Base-by-base conservation (phyloP, 2,888 invertebrate genomes). In the Drosophila antonietae region DNA sequence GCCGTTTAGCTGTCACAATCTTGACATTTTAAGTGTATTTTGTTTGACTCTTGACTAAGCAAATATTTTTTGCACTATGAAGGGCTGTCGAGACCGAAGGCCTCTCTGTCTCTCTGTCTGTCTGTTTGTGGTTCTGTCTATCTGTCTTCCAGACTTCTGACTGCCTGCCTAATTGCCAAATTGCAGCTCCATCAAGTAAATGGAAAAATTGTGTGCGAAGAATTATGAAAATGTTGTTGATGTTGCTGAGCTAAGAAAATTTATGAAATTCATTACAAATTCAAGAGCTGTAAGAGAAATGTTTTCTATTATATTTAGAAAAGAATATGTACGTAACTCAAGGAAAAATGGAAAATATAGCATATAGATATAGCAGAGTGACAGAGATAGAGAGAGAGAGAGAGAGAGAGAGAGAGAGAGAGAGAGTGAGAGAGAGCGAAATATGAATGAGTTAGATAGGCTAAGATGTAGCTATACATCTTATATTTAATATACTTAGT, bases 1-100 rank as follows among this genome's bases (percentile, higher is more conserved):
- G 83, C 83, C 83, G 77, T 63, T 49, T 47, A 35, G 67, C 87
- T 87, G 84, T 87, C 84, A 81, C 68, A 76, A 51, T 78, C 74
- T 70, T 78, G 84, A 87, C 84, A 76, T 67, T 87, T 84, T 84
- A 84, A 84, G 84, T 87, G 84, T 80, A 72, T 85, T 85, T 68
- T 67, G 68, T 65, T 63, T 43, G 59, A 61, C 74, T 78, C 62
- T 72, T 73, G 73, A 69, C 83, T 79, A 70, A 68, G 77, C 81
- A 86, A 83, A 83, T 81, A 83, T 81, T 79, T 81, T 79, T 73
- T 18, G 60, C 67, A 71, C 63, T 28, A 3, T 58, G 60, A 78
- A 69, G 78, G 77, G 78, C 58, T 56, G 78, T 69, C 78, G 73
- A 60, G 60, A n/a, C 31, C 6, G 41, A 5, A 39, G 53, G 51